A percentile compares a stretch with the other conserved stretches of the same genome.
Conservation (phyloP, 2,113 vertebrate species). For the Hylia prasina region DNA sequence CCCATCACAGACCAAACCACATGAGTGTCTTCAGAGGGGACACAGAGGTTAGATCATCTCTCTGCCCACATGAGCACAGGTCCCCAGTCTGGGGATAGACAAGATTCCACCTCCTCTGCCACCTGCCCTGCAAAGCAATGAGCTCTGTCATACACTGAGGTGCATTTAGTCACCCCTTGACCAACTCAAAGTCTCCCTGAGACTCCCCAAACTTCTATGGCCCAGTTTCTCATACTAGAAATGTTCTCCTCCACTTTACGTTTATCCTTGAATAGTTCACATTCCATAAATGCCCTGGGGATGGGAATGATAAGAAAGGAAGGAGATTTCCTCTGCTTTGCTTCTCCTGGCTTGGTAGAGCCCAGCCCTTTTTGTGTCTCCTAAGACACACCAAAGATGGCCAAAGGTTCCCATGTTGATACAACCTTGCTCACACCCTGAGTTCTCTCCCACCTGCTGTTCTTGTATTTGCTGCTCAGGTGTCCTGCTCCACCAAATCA, state of each 20-base stretch:
- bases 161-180: neutral
- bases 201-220: neutral
- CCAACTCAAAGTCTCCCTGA: neutral
- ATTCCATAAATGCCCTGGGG: neutral
- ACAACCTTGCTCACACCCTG: neutral
- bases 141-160: neutral
- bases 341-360: neutral
- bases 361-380: neutral
- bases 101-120: neutral
- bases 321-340: neutral
- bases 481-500: neutral
- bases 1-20: neutral
- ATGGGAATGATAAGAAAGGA: neutral
- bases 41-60: neutral
- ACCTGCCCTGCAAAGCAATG: neutral
- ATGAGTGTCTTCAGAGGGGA: neutral
- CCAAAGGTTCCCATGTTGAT: neutral
- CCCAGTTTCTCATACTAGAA: neutral
- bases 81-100: neutral
- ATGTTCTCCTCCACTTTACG: neutral
- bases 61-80: accelerated
- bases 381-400: neutral
- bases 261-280: neutral
- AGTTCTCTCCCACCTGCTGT: neutral
- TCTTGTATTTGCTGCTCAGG: neutral